Conservation (phyloP, 37 sponge, comb jelly and placozoan genomes). For the Crambe crambe region DNA sequence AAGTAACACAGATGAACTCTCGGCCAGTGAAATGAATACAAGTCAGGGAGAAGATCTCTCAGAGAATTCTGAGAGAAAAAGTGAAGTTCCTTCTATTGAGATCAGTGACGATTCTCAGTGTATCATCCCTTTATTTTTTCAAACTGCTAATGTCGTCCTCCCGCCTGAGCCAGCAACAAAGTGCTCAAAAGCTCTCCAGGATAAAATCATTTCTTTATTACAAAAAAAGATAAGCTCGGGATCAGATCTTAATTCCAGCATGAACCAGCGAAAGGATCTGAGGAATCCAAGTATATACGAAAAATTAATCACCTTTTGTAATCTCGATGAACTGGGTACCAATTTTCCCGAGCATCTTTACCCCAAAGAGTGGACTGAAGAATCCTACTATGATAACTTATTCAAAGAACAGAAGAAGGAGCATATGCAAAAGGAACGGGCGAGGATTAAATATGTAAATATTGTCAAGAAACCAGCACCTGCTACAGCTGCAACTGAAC, state of each 20-base stretch:
- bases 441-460: slow-evolving; percentile 56
- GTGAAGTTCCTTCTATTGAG: slow-evolving; percentile 1
- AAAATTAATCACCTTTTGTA: slow-evolving; percentile 61
- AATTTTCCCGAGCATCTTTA: slow-evolving; percentile 69
- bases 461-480: slow-evolving; percentile 29
- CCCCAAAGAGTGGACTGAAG: slow-evolving; percentile 66
- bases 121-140: neutral
- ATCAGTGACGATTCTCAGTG: neutral
- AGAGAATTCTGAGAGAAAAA: neutral
- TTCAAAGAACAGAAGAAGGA: slow-evolving; percentile 57
- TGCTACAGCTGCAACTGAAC: neutral
- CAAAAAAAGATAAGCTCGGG: slow-evolving; percentile 46
- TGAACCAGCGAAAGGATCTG: slow-evolving; percentile 66
- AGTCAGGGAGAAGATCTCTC: too few species aligned
- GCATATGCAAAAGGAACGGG: slow-evolving; percentile 65
- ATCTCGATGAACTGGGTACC: slow-evolving; percentile 77
- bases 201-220: slow-evolving; percentile 43
- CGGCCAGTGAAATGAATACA: neutral
- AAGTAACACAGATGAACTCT: too few species aligned
- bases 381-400: slow-evolving; percentile 58
- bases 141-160: neutral
- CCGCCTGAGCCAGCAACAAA: slow-evolving; percentile 34
- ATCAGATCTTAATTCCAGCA: slow-evolving; percentile 29
- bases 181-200: slow-evolving; percentile 43
- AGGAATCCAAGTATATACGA: slow-evolving; percentile 85